Conservation (phyloP, 2,888 invertebrate species). For the Lithodes maja region DNA sequence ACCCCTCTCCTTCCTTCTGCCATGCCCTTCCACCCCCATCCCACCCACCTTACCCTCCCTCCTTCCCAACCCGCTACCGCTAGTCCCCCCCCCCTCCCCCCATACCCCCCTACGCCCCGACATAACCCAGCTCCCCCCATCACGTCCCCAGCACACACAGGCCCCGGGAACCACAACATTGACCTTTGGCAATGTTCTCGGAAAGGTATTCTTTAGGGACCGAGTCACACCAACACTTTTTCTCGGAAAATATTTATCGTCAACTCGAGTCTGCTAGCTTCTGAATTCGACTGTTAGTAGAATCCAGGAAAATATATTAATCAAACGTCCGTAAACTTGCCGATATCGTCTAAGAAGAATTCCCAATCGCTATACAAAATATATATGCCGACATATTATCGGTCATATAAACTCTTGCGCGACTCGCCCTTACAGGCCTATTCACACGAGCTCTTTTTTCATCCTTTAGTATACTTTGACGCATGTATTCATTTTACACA, state of each 20-base stretch:
- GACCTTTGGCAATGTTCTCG: background rate
- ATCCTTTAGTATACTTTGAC: no score
- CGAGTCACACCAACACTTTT: no score
- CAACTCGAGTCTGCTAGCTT: background rate
- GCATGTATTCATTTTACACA: no score
- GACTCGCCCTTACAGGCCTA: no score
- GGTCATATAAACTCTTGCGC: no score
- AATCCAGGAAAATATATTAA: no score
- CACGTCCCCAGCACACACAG: background rate
- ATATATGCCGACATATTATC: no score
- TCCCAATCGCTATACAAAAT: no score
- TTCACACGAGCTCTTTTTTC: no score
- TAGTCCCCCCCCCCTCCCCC: background rate
- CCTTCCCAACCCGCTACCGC: background rate
- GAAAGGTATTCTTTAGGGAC: background rate
- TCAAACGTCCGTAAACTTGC: no score
- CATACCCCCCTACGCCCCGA: background rate
- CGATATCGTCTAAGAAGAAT: no score
- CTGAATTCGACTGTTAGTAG: no score
- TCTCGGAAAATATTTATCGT: background rate
- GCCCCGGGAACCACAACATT: background rate
- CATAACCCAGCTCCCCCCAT: background rate
- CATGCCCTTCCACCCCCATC: background rate
- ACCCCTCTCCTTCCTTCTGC: background rate
- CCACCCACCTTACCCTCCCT: constrained; percentile 1